phyloP scores from a whole-genome alignment of 2,113 vertebrate genomes.

The Phalacrocorax carbo region DNA sequence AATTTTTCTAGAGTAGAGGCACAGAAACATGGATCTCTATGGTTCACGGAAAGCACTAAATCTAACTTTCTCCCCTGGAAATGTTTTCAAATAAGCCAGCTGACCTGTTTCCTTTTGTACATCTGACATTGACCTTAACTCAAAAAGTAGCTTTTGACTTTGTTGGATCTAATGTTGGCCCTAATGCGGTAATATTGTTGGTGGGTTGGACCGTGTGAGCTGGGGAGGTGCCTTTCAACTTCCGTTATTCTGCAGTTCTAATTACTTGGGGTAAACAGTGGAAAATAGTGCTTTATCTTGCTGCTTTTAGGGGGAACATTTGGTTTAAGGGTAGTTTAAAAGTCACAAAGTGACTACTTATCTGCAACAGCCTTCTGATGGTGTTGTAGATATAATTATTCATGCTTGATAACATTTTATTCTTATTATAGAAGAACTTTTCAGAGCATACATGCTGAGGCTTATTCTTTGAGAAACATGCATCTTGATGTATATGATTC shows the following conservation, averaged over 20 bases:
- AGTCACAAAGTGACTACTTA: not conserved
- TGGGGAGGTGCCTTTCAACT: not conserved
- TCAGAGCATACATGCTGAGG: not conserved
- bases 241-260: not conserved
- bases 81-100: not conserved
- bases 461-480: not conserved
- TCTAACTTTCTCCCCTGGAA: not conserved
- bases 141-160: not conserved
- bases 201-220: not conserved
- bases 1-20: not conserved
- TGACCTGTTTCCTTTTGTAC: not conserved
- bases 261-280: not conserved
- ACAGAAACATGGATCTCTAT: fast-evolving
- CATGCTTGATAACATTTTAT: not conserved
- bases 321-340: not conserved
- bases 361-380: not conserved
- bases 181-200: not conserved
- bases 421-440: not conserved
- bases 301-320: not conserved
- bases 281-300: not conserved
- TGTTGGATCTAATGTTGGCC: not conserved
- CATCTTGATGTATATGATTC: not conserved
- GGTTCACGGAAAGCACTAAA: not conserved
- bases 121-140: not conserved
- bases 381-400: not conserved